phyloP scores from a whole-genome alignment of 2,113 vertebrate genomes.

The Podarcis cretensis region DNA sequence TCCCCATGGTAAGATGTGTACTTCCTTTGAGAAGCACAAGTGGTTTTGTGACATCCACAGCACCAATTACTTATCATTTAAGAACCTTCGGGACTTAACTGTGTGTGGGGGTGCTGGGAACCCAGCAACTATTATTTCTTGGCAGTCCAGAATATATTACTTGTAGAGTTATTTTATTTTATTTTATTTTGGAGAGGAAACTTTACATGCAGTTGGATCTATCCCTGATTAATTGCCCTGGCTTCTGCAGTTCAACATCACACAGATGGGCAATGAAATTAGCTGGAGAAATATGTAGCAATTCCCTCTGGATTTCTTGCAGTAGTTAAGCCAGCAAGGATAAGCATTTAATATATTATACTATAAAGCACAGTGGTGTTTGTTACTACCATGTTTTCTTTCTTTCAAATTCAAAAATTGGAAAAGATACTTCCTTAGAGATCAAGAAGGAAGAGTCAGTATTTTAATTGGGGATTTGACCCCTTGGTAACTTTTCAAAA shows the following conservation, averaged over 20 bases:
- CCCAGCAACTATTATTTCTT: background rate
- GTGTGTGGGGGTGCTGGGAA: too few relatives aligned
- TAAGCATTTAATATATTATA: background rate
- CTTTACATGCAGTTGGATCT: constrained; percentile 13
- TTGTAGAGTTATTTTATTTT: background rate
- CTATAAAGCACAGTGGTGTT: background rate
- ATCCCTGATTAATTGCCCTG: background rate
- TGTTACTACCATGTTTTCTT: background rate
- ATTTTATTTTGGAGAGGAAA: background rate
- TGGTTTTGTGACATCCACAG: background rate
- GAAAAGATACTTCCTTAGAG: background rate
- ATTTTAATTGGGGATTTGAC: constrained; percentile 19
- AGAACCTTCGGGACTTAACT: constrained; percentile 28
- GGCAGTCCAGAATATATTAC: constrained; percentile 36
- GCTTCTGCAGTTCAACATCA: constrained; percentile 5
- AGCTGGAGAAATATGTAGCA: background rate
- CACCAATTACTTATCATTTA: constrained; percentile 39
- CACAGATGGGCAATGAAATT: background rate
- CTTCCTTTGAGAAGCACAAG: constrained; percentile 44
- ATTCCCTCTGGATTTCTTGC: background rate
- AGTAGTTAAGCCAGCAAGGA: constrained; percentile 4
- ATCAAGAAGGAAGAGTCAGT: background rate
- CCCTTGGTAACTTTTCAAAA: background rate
- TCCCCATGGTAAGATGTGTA: background rate
- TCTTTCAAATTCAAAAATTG: background rate